Evolutionary conservation across 2,113 vertebrate genomes (phyloP).

Genomic region (Meriones unguiculatus): DNA sequence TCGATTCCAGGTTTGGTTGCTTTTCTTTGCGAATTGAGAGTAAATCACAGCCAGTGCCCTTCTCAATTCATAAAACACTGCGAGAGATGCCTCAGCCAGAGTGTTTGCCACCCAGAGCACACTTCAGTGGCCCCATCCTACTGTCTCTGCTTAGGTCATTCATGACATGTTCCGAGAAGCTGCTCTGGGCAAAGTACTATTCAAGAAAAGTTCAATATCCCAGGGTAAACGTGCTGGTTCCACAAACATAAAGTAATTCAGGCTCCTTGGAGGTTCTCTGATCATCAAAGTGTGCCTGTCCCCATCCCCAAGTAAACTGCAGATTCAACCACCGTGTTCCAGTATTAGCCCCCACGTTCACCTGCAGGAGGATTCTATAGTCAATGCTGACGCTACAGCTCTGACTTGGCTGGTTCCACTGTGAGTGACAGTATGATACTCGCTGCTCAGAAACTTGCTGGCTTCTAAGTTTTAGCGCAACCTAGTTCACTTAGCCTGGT

Average conservation of each 20-base stretch:
- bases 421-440: background rate
- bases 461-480: background rate
- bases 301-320: background rate
- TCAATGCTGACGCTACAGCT: no score
- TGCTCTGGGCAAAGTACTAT: background rate
- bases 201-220: background rate
- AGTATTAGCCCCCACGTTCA: background rate
- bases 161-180: background rate
- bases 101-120: background rate
- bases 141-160: background rate
- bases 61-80: conserved; percentile 73
- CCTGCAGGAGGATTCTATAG: background rate
- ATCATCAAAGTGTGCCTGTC: background rate
- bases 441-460: accelerated
- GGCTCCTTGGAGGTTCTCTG: background rate
- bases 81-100: background rate
- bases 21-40: conserved; percentile 82
- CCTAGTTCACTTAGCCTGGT: background rate
- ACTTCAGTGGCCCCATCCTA: background rate
- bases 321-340: background rate
- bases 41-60: conserved; percentile 71
- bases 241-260: background rate
- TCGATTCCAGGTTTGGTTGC: conserved; percentile 83
- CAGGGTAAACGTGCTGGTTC: accelerated
- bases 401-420: background rate